Base-by-base conservation (phyloP, 2,888 invertebrate genomes). In the Agriopis marginaria region DNA sequence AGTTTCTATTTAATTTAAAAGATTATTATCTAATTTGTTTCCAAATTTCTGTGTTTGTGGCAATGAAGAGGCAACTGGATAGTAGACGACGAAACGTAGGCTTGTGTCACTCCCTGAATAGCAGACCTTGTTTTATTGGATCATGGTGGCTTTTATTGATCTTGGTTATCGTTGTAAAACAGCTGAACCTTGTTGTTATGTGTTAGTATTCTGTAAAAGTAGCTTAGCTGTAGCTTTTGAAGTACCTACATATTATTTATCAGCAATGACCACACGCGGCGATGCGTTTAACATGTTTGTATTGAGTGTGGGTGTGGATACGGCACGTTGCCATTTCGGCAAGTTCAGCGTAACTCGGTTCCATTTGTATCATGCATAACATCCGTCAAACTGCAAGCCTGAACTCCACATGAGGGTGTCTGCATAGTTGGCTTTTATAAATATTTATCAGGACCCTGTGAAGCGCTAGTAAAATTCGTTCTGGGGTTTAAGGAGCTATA, bases 361-460 rank as follows among this genome's bases (percentile, higher is more conserved):
- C 77, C 77, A 77, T 79, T 79, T 79, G 79, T 77, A 75, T 77
- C 73, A 71, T 67, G 66, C 73, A 72, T 74, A 73, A 71, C 77
- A 76, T 73, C 72, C 68, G 66, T 76, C 75, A 71, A 76, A 76
- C 77, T 77, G 61, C 69, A 68, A 56, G 66, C 63, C 63, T 68
- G 76, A 74, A 71, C 70, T 73, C 50, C 63, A 60, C 47, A 45
- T 44, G 12, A 68, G 68, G 49, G 63, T 63, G 59, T 32, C 58
- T 32, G n/a, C 54, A 8, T 8, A 42, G 42, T 56, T 56, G 14
- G 32, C 23, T 51, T 63, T 63, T 58, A 23, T 23, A 6, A 58
- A 45, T 44, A 56, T 44, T 51, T 23, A 3, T n/a, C 40, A 39
- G 11, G 14, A 23, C 49, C 47, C 40, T 55, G 5, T 40, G 4